Evolutionary conservation across 2,797 vertebrate species (phyloP), one percentile per base, ranked within the genome.

Genomic region (Tolypeutes matacus): DNA sequence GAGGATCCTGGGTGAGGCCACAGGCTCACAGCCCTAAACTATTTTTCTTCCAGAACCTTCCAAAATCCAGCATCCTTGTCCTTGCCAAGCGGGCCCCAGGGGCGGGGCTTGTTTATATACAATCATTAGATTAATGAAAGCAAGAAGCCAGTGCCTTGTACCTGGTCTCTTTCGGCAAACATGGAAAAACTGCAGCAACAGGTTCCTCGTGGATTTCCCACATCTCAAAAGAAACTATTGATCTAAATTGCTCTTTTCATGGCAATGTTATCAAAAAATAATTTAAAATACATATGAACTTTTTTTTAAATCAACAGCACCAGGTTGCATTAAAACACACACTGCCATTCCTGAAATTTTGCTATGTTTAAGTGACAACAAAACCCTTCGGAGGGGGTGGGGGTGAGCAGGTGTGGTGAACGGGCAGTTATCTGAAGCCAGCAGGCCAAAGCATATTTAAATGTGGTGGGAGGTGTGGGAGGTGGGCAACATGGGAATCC

Each of bases 371-470:
- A 46, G 64, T 1, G 13, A 83, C 36, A 31, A 18, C 76, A 14
- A 27, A 23, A 56, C 31, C 11, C 0, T 10, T 1, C 10, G 9
- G 53, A 1, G 0, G 60, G 46, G n/a, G 0, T 0, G 8, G 13
- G 29, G 9, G 39, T 0, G 34, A 15, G 39, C 70, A 29, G 72
- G 42, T 10, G 13, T 11, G 39, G 20, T 2, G 31, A 20, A 27
- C n/a, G 46, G 4, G 7, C 39, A 39, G 39, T 39, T 39, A 39
- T 39, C 39, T 39, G 39, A 39, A 39, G 39, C 39, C 39, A 39
- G 39, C 39, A 25, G 29, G n/a, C 56, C 39, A 4, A n/a, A 12
- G 21, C 42, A 31, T 27, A 11, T 9, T 21, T 64, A 53, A n/a
- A n/a, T n/a, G n/a, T n/a, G n/a, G n/a, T n/a, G n/a, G n/a, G n/a